Base-by-base conservation (phyloP, 2,113 vertebrate species). In the Cygnus buccinator region DNA sequence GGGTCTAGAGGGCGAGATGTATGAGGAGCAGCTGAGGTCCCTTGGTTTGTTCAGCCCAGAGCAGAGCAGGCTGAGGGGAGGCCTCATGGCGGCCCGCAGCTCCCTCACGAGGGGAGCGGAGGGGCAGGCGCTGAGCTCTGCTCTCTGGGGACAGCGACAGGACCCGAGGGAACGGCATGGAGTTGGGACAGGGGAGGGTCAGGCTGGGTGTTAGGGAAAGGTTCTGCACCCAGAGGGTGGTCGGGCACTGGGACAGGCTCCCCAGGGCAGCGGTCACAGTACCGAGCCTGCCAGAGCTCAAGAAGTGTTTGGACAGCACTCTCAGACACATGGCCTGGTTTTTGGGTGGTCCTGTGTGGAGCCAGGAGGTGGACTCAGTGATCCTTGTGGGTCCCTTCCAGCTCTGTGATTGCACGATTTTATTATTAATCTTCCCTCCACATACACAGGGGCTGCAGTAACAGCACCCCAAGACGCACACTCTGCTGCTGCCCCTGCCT, bases 401-500 rank as follows among this genome's bases (percentile, higher is more conserved):
- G 18, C 23, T 65, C 61, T 39, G 17, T 19, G 25, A 65, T 65
- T 29, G 17, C 13, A 20, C 29, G 26, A 41, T 41, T 65, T 65
- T 41, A 41, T 41, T 7, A 9, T 31, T 39, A 12, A 2, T n/a
- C 72, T 63, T 50, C 14, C 21, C 28, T 62, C 26, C 8, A 12
- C 0, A 16, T 19, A 26, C 3, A 2, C 4, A 7, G 46, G 33
- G 33, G 15, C 52, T 21, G 77, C 54, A 18, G 2, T 3, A 46
- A 21, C 43, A 67, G 13, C 65, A 46, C 31, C 39, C 59, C 66
- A 55, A 16, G 25, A 10, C 0, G 1, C 35, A 2, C 1, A 23
- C 1, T 4, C 0, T 4, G 11, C 7, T 41, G 16, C 17, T 1
- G 8, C 2, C 43, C 33, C 62, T 29, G 39, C 39, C 33, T 4